Conservation (phyloP, 2,113 vertebrate species). For the Daubentonia madagascariensis region DNA sequence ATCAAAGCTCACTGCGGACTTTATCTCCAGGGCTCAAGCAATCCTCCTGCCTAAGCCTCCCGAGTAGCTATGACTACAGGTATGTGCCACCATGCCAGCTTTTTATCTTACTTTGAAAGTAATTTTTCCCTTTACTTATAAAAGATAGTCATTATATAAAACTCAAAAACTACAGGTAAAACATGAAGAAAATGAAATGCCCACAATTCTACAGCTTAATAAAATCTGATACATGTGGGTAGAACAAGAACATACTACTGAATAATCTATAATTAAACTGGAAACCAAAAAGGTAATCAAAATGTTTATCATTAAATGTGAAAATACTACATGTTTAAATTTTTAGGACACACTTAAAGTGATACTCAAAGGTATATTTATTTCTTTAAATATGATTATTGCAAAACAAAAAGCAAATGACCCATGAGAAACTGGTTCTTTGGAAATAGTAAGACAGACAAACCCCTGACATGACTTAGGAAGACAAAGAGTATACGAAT, state of each 20-base stretch:
- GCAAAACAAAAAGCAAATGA: conserved; percentile 29
- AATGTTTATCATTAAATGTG: background rate
- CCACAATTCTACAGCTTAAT: background rate
- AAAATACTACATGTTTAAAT: background rate
- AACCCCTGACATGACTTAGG: background rate
- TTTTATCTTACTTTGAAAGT: conserved; percentile 42
- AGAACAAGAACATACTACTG: background rate
- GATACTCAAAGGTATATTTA: background rate
- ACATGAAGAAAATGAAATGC: conserved; percentile 34
- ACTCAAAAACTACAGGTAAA: conserved; percentile 29
- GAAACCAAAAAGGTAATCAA: background rate
- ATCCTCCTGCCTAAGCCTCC: no score
- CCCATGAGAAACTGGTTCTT: background rate
- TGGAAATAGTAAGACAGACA: background rate
- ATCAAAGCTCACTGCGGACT: no score
- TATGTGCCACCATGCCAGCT: no score
- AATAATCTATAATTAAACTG: background rate
- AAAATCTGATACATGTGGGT: background rate
- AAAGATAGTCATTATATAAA: background rate
- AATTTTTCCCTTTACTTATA: background rate
- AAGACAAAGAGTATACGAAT: background rate
- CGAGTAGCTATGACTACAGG: no score
- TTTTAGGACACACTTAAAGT: background rate
- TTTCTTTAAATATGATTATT: background rate
- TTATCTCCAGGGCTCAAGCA: no score